A percentile compares a stretch with the other conserved stretches of the same genome.
Evolutionary conservation across 2,113 vertebrate species (phyloP).

Genomic region (Elachura formosa): DNA sequence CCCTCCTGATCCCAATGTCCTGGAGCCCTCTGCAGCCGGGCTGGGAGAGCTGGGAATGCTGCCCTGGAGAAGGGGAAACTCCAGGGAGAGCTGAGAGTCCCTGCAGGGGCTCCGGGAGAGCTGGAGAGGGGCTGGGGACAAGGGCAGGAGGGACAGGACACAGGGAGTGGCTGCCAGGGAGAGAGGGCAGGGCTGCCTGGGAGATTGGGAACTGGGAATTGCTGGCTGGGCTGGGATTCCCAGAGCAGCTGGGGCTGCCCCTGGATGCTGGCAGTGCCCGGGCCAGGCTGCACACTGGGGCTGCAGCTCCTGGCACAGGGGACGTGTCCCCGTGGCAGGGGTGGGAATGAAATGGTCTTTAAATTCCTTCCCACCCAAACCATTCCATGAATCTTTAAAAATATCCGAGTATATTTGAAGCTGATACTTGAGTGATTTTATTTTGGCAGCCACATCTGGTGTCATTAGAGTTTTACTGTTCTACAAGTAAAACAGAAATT

Average conservation of each 20-base stretch:
- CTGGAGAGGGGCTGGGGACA: neutral
- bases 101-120: neutral
- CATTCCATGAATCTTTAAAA: neutral
- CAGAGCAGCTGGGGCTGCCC: neutral
- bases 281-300: rapidly evolving
- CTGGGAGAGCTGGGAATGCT: neutral
- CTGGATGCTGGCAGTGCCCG: neutral
- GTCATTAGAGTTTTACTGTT: neutral
- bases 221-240: neutral
- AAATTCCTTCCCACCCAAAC: neutral
- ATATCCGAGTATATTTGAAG: neutral
- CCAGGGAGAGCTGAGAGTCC: neutral
- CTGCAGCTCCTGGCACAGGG: neutral
- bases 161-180: neutral
- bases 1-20: rapidly evolving
- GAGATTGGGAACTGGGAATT: neutral
- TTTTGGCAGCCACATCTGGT: neutral
- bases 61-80: rapidly evolving
- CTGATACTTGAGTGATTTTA: neutral
- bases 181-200: rapidly evolving
- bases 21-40: neutral
- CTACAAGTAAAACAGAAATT: neutral
- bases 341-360: neutral
- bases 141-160: neutral
- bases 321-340: neutral